Evolutionary conservation across 1,140 invertebrate species (phyloP), one percentile per base, ranked within the genome.

Genomic region (Neocloeon triangulifer): DNA sequence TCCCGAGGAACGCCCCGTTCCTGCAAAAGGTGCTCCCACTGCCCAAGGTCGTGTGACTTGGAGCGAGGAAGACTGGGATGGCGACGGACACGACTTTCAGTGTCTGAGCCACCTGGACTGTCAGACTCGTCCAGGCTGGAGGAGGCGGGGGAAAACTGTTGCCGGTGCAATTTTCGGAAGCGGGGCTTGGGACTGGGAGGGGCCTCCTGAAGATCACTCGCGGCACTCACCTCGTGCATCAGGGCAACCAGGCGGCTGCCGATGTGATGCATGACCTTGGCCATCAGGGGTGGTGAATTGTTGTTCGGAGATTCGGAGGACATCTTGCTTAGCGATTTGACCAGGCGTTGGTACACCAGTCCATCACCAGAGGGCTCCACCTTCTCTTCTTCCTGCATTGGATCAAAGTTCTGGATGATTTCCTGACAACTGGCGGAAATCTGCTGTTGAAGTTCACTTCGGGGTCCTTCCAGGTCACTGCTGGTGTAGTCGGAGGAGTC

Each of bases 221-320:
- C 72, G 35, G 69, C 76, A 12, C 74, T 79, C 3, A 88, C 82
- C 46, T 89, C 82, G 45, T 86, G 81, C 85, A 91, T 91, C 19
- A 89, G 54, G 0, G 81, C 79, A 2, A 85, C 78, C 19, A 91
- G 51, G n/a, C 81, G 53, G 25, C 78, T 78, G 2, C 81, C 79
- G 25, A 91, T 89, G 40, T 91, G 82, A 37, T 84, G 73, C 76
- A 88, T 84, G 0, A 88, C 81, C 57, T 85, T 84, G 8, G 79
- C 77, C 25, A 85, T 75, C n/a, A 88, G 48, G 0, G 81, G 78
- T 0, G 81, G 81, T 2, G 79, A 84, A 26, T 68, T 73, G 41
- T 74, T 67, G 0, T 62, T 52, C 5, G 54, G 55, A 19, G 44
- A 53, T 2, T 53, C 43, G 6, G 55, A 50, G 10, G 49, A 55